Base-by-base conservation (phyloP, 2,797 vertebrate genomes). In the Argya squamiceps region DNA sequence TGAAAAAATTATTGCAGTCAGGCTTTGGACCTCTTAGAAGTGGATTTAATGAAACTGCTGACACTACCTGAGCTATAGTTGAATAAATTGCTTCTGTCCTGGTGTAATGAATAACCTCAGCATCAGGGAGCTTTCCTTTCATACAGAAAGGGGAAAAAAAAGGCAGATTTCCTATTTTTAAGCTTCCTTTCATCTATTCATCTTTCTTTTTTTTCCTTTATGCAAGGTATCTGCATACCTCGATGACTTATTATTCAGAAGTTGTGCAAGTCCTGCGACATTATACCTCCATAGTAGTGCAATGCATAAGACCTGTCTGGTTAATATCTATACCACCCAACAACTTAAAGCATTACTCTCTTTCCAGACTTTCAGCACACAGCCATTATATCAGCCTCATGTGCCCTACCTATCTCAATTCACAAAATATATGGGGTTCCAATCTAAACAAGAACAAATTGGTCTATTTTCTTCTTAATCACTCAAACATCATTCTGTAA, bases 121-220 rank as follows among this genome's bases (percentile, higher is more conserved):
- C 34, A 58, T 87, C 43, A 96, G 24, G 32, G 75, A 97, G 10
- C n/a, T 64, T 84, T 89, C 12, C 52, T 96, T 95, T 96, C 74
- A 75, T 56, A 88, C 4, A 64, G 32, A 65, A 93, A 88, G 21
- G 32, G 29, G 3, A 12, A 1, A 56, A 83, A 71, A 93, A 95
- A 87, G 39, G 67, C 10, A 5, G 50, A 86, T 83, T 95, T 92
- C 34, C 85, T 96, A 80, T 97, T 97, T 89, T 97, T 89, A 96
- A 96, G 73, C 27, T 90, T 91, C 46, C 46, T 95, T 96, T 91
- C 81, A 89, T 71, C 56, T 77, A 88, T 94, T 29, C 11, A 16
- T 67, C 15, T 71, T 53, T 59, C 37, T 62, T 93, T 92, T 74
- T 77, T 36, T 52, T 53, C 30, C 49, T 82, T 86, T 92, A 24